Percentiles rank a stretch among this genome's conserved stretches.
These are phyloP conservation scores for Brachionus asplanchnoidis DNA, from an alignment of 1,140 invertebrate genomes.

Conservation along the genomic window DNA sequence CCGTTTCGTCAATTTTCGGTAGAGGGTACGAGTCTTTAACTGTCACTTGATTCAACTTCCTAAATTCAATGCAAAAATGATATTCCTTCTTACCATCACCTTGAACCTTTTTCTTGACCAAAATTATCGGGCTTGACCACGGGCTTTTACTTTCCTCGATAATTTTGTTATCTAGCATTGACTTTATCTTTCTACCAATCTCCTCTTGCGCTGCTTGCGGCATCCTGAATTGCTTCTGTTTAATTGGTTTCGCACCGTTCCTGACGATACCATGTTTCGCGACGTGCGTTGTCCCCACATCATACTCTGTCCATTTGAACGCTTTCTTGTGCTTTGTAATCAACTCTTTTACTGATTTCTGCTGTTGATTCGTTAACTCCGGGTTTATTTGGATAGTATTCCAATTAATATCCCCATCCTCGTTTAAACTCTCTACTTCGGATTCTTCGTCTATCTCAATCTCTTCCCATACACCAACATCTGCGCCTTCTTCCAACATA, in stretches of 20 bases:
- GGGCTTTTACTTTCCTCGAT: constrained; percentile 47
- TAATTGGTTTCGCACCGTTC: constrained; percentile 45
- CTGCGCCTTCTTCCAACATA: neutral
- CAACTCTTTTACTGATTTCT: neutral
- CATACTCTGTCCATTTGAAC: constrained; percentile 32
- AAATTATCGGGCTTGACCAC: constrained; percentile 1
- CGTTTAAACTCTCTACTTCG: neutral
- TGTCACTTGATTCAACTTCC: constrained; percentile 18
- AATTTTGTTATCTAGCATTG: constrained; percentile 41
- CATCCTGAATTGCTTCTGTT: constrained; percentile 32
- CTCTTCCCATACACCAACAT: neutral
- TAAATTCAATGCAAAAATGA: constrained; percentile 14
- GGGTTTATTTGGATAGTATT: constrained; percentile 50
- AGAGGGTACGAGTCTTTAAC: neutral
- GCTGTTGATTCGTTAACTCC: neutral
- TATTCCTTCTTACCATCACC: neutral
- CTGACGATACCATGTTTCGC: constrained; percentile 48
- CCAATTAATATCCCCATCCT: constrained; percentile 47
- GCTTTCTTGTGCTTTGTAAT: constrained; percentile 23
- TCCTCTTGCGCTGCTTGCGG: neutral
- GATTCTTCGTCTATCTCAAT: neutral
- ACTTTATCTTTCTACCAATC: constrained; percentile 17
- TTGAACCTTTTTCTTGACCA: neutral
- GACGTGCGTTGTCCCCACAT: constrained; percentile 45
- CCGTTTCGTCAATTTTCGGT: constrained; percentile 13